Evolutionary conservation across 2,113 vertebrate species (phyloP), one percentile per base, ranked within the genome.

Genomic region (Hyla sarda): DNA sequence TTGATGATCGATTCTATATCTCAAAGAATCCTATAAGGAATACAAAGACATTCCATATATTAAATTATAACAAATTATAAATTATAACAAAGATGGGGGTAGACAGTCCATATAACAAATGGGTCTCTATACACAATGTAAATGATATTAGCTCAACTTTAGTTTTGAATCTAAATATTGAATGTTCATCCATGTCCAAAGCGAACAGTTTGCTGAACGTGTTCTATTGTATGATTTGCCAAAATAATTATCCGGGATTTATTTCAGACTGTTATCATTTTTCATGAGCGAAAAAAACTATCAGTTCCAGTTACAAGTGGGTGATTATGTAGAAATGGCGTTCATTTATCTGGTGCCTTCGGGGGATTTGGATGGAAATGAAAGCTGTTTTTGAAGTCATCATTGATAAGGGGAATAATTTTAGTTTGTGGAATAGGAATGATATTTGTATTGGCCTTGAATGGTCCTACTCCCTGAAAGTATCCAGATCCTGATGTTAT

Each of bases 371-470:
- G 69, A 73, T 25, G 17, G 13, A 83, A 50, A 74, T 74, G 82
- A 83, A 83, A 74, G 82, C 23, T 1, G 14, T 74, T 30, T 58
- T 60, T 54, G 41, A 74, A 73, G 82, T 74, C 21, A 83, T 83
- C 34, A 41, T 25, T 45, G 69, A 83, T 74, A 74, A 58, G 23
- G 25, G 9, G 23, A 58, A 83, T 83, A 25, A 37, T 37, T 83
- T 41, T 60, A 37, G 69, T 73, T 73, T 69, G 60, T 83, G 50
- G 19, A 73, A 50, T 28, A 58, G 45, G 67, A 52, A 74, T 41
- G 37, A 28, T 83, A 83, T 83, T 83, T 74, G 34, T 60, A 83
- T 83, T 83, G 82, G 82, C 82, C 69, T 37, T 25, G 52, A 28
- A 56, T 10, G 52, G 32, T 41, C 54, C 6, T 47, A 83, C 82